Percentiles rank a stretch among this genome's conserved stretches.
These are phyloP conservation scores for Psilanteris sp. DNA, from an alignment of 1,140 invertebrate species.

Conservation along the genomic window DNA sequence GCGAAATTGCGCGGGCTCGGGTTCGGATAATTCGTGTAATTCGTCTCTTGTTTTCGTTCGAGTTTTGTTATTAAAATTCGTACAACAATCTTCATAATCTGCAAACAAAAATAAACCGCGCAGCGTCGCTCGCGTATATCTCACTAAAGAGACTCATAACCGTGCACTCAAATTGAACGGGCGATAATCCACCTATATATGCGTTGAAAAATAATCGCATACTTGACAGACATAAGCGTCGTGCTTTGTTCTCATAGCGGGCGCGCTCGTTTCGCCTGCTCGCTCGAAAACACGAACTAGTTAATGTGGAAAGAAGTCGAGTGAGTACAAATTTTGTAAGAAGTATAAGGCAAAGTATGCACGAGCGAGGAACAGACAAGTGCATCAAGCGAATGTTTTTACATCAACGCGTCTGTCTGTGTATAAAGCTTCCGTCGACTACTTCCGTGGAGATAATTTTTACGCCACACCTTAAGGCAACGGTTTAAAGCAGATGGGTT, in stretches of 20 bases:
- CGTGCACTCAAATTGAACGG: conserved; percentile 36
- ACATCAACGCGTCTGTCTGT: conserved; percentile 15
- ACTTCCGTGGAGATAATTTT: conserved; percentile 46
- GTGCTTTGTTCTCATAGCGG: conserved; percentile 23
- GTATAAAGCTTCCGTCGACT: conserved; percentile 34
- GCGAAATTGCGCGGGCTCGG: no score
- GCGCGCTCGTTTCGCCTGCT: conserved; percentile 6
- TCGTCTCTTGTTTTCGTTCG: no score
- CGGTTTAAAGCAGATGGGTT: conserved; percentile 30
- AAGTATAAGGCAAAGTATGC: conserved; percentile 24
- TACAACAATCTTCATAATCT: conserved; percentile 29
- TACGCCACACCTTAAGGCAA: conserved; percentile 44
- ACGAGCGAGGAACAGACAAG: conserved; percentile 4
- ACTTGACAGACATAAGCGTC: conserved; percentile 25
- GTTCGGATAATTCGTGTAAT: no score
- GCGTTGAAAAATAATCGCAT: conserved; percentile 28
- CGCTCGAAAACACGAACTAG: conserved; percentile 30
- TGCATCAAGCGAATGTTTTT: conserved; percentile 41
- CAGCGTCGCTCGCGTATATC: background rate
- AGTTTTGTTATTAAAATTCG: conserved; percentile 31
- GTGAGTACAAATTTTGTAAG: conserved; percentile 42
- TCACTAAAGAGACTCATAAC: conserved; percentile 25
- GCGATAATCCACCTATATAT: conserved; percentile 31
- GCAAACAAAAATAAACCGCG: conserved; percentile 24
- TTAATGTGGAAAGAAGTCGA: conserved; percentile 43